Evolutionary conservation across 2,888 invertebrate genomes (phyloP).

Genomic region (Eristalis pertinax): DNA sequence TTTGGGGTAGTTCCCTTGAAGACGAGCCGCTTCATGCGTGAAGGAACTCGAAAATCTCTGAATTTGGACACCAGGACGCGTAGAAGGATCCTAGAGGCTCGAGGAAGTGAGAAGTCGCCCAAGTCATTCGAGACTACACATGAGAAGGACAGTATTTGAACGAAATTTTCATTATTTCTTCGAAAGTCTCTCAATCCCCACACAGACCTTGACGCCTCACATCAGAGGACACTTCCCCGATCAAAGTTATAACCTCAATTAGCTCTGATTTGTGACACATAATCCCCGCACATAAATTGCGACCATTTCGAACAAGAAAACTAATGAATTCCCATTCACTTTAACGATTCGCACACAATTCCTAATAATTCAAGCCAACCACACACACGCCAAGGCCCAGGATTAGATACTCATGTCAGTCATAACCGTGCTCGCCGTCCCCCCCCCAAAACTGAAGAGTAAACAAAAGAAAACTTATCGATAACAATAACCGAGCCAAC

Average conservation of each 20-base stretch:
- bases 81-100: too few relatives aligned
- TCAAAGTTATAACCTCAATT: not conserved
- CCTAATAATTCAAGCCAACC: not conserved
- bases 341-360: not conserved
- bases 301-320: not conserved
- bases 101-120: too few relatives aligned
- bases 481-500: conserved; percentile 4
- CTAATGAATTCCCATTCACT: not conserved
- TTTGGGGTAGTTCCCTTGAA: too few relatives aligned
- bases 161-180: too few relatives aligned
- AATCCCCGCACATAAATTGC: not conserved
- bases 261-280: not conserved
- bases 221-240: not conserved
- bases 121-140: too few relatives aligned
- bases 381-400: not conserved
- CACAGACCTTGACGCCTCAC: too few relatives aligned
- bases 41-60: too few relatives aligned
- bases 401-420: not conserved
- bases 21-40: too few relatives aligned
- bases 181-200: too few relatives aligned
- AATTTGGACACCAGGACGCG: too few relatives aligned
- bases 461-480: not conserved
- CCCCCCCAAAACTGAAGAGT: not conserved
- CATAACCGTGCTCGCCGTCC: not conserved
- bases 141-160: too few relatives aligned